Evolutionary conservation across 2,797 vertebrate genomes (phyloP), one percentile per base, ranked within the genome.

Genomic region (Sebastiscus tertius): DNA sequence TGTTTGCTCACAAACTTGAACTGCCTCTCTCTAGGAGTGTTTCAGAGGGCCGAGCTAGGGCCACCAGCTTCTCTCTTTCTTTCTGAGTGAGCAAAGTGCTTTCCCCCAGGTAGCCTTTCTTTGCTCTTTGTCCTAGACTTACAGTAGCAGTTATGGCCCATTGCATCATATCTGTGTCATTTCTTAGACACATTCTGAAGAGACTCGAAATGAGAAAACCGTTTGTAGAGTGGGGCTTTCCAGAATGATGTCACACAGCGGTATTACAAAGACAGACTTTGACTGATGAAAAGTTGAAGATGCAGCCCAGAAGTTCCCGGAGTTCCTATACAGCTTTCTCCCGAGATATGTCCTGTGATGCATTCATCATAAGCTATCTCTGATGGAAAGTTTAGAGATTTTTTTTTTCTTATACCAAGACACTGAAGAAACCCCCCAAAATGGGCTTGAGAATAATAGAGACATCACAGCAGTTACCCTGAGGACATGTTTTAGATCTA

Each of bases 211-310:
- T 14, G 55, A 77, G 55, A 39, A 78, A 78, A 58, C 22, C 3
- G 22, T 79, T 75, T 42, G 73, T 13, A 49, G 34, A 61, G 16
- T n/a, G 52, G 12, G 22, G 12, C 9, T 74, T 49, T 60, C n/a
- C 36, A 70, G 59, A 62, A 71, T 80, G 20, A 77, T 82, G 85
- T 82, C 82, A 79, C 33, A 67, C 27, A 20, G 39, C 3, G 1
- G 18, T 26, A 33, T 71, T 66, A 67, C 64, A 84, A 67, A 80
- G 66, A 27, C 49, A 27, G 36, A 42, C 20, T 78, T 55, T 72
- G 80, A 63, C 55, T 70, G 83, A 87, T 80, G 67, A 73, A 85
- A 85, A 82, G 69, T 76, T 80, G 22, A 80, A 80, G 60, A 83
- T 61, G 82, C 62, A 18, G 66, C 49, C 14, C 12, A 60, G 61